Conservation (phyloP, 1,140 invertebrate species). For the Temnothorax curvispinosus region DNA sequence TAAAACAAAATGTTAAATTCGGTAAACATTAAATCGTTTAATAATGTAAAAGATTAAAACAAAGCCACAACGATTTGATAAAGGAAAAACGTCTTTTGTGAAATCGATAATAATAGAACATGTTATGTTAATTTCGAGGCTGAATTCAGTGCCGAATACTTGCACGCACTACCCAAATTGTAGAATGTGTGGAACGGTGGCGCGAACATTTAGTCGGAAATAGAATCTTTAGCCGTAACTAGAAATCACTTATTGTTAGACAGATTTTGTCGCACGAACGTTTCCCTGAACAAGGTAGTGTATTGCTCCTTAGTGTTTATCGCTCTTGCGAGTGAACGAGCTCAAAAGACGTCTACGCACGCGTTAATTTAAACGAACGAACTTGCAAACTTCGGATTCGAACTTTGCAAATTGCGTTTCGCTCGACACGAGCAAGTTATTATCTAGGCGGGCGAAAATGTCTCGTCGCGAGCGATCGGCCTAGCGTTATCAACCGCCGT, state of each 20-base stretch:
- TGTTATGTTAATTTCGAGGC: constrained; percentile 10
- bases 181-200: not conserved
- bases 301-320: not conserved
- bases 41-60: too few species aligned
- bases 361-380: constrained; percentile 29
- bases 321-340: not conserved
- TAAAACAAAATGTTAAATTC: not conserved
- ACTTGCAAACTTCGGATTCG: constrained; percentile 13
- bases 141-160: not conserved
- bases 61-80: not conserved
- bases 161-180: not conserved
- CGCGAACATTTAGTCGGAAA: constrained; percentile 22
- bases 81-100: not conserved
- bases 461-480: constrained; percentile 31
- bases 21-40: not conserved
- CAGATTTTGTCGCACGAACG: constrained; percentile 27
- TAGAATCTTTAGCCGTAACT: constrained; percentile 16
- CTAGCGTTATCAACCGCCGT: constrained; percentile 16
- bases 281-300: constrained; percentile 10
- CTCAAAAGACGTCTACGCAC: constrained; percentile 5
- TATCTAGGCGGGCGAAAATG: not conserved
- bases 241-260: constrained; percentile 13
- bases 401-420: constrained; percentile 49
- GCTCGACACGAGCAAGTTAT: constrained; percentile 4
- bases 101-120: not conserved